phyloP scores from a whole-genome alignment of 2,797 vertebrate genomes.

The Mormyrus hasselquistii region DNA sequence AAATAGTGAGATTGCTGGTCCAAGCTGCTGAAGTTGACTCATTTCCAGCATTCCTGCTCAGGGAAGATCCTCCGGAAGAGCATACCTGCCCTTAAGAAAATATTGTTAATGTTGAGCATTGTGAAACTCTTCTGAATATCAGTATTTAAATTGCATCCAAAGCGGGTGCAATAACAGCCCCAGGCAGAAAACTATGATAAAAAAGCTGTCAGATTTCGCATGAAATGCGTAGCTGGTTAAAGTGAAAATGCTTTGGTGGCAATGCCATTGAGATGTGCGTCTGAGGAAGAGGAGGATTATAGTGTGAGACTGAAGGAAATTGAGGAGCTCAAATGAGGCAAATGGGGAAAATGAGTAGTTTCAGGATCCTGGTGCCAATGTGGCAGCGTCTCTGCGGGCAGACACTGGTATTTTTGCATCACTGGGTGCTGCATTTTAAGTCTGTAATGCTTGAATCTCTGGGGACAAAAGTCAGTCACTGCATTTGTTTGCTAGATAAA shows the following conservation, averaged over 20 bases:
- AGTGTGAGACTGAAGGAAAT: background rate
- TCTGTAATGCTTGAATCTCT: background rate
- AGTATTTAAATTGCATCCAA: background rate
- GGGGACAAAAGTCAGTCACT: background rate
- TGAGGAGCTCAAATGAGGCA: background rate
- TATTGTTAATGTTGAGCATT: background rate
- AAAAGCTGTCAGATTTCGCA: background rate
- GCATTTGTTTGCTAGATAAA: background rate
- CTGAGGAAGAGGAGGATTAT: background rate
- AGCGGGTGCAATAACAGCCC: background rate
- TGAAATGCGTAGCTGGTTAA: background rate
- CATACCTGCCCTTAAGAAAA: background rate
- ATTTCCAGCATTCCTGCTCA: background rate
- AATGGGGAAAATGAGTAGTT: conserved; percentile 3
- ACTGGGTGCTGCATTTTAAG: background rate
- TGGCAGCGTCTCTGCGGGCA: background rate
- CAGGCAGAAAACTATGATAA: background rate
- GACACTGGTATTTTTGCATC: background rate
- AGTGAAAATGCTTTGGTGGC: background rate
- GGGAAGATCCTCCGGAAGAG: background rate
- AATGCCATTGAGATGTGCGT: background rate
- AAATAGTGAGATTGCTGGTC: background rate
- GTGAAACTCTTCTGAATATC: background rate
- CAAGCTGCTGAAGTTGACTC: background rate
- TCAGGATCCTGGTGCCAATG: background rate